Evolutionary conservation across 2,797 vertebrate species (phyloP), one percentile per base, ranked within the genome.

Genomic region (Eulemur albifrons): DNA sequence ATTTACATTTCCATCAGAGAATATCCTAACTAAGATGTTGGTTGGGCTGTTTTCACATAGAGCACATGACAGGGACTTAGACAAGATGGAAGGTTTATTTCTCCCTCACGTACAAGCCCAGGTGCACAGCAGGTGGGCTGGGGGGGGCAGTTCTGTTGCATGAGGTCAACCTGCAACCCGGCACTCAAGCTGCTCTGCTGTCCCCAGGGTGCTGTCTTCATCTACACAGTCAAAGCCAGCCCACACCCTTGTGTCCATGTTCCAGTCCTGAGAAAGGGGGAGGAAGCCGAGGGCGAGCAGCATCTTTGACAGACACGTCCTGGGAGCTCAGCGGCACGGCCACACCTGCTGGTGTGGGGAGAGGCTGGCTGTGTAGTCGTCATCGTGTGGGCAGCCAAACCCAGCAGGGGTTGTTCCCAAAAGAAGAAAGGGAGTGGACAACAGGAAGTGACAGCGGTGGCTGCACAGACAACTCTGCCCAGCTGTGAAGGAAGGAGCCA

Each of bases 201-300:
- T 9, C 13, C 52, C 21, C 4, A 0, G 13, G n/a, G 7, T 25
- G 3, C 17, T 43, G 5, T 25, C 48, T 61, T 12, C 5, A 0
- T 54, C 25, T 23, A 1, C 30, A 4, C 27, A 8, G 9, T 54
- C 52, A 63, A 63, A 27, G 54, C 18, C 18, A 32, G 40, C 76
- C 12, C 59, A 7, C 20, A 27, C 9, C 15, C 2, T n/a, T 35
- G 4, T 1, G 9, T 13, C 38, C 45, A 1, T 2, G 0, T 7
- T 23, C 57, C 27, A 4, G 25, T 50, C 65, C 48, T 32, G n/a
- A 38, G 25, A 15, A 30, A n/a, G 21, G n/a, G 14, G 10, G 27
- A 14, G 57, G 70, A 57, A 6, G 61, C 7, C 32, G 1, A 52
- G 52, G n/a, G 6, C 18, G 11, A 69, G 70, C 4, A 38, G 25